phyloP scores from a whole-genome alignment of 2,797 vertebrate species.

The Sphaeramia orbicularis region DNA sequence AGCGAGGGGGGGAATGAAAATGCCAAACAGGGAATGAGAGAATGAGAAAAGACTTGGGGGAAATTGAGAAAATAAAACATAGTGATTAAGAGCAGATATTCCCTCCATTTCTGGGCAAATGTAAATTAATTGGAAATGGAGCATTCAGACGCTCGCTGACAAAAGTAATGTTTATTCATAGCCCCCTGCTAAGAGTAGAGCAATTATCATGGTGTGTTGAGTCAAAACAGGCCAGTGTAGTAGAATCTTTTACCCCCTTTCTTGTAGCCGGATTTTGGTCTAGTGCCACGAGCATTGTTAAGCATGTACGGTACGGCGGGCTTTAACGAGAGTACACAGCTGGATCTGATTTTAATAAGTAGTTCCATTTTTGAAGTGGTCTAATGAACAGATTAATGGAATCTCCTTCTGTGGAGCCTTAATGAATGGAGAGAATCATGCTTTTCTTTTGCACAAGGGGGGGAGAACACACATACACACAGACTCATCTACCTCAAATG shows the following conservation, averaged over 20 bases:
- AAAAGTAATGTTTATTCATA: constrained; percentile 86
- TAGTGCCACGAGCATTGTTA: constrained; percentile 85
- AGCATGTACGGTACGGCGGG: constrained; percentile 68
- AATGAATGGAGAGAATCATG: constrained; percentile 82
- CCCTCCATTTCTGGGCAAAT: constrained; percentile 74
- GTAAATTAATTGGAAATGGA: constrained; percentile 84
- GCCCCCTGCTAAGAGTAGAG: constrained; percentile 78
- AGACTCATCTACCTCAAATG: constrained; percentile 71
- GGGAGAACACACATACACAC: constrained; percentile 42
- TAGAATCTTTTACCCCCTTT: constrained; percentile 59
- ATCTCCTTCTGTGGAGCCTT: constrained; percentile 85
- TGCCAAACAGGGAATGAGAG: constrained; percentile 75
- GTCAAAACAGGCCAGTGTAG: constrained; percentile 80
- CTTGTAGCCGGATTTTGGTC: constrained; percentile 78
- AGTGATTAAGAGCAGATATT: constrained; percentile 80
- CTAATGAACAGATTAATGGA: constrained; percentile 90
- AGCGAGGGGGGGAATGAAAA: constrained; percentile 66
- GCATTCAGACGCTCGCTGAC: constrained; percentile 74
- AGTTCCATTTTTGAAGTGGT: constrained; percentile 86
- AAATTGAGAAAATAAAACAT: constrained; percentile 80
- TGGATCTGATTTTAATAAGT: constrained; percentile 88
- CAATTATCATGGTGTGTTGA: constrained; percentile 77
- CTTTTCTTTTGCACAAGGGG: constrained; percentile 52
- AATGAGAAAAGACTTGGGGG: constrained; percentile 78
- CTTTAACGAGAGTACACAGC: constrained; percentile 87